Conservation (phyloP, 2,113 vertebrate genomes). For the Thalassoma bifasciatum region DNA sequence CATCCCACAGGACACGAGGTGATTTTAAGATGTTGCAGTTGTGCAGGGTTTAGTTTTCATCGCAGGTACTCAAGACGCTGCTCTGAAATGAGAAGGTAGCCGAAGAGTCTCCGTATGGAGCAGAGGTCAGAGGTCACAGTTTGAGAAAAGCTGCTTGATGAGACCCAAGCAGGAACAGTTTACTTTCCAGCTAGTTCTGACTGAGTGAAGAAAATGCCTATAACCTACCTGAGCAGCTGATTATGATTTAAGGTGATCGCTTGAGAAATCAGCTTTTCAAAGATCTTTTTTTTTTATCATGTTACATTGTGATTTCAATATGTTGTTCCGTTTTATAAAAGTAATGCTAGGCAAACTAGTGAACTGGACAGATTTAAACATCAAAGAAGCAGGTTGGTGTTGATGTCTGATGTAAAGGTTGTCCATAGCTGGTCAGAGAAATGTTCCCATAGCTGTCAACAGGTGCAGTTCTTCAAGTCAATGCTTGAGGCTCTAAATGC, state of each 20-base stretch:
- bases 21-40: background rate
- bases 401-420: no score
- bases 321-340: no score
- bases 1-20: conserved; percentile 22
- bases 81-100: conserved; percentile 27
- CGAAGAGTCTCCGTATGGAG: conserved; percentile 21
- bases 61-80: conserved; percentile 34
- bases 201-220: conserved; percentile 47
- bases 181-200: conserved; percentile 31
- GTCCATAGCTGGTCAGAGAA: no score
- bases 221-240: conserved; percentile 11
- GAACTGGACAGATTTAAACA: no score
- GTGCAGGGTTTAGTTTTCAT: conserved; percentile 11
- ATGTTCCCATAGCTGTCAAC: no score
- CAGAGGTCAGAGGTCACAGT: conserved; percentile 55
- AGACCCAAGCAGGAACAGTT: conserved; percentile 49
- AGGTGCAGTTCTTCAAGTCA: no score
- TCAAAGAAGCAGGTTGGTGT: no score
- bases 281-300: conserved; percentile 9
- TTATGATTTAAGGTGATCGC: no score
- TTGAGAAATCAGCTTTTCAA: no score
- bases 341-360: no score
- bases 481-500: no score
- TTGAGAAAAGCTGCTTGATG: conserved; percentile 29
- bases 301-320: no score